Conservation (phyloP, 2,113 vertebrate species). For the Pithys albifrons region DNA sequence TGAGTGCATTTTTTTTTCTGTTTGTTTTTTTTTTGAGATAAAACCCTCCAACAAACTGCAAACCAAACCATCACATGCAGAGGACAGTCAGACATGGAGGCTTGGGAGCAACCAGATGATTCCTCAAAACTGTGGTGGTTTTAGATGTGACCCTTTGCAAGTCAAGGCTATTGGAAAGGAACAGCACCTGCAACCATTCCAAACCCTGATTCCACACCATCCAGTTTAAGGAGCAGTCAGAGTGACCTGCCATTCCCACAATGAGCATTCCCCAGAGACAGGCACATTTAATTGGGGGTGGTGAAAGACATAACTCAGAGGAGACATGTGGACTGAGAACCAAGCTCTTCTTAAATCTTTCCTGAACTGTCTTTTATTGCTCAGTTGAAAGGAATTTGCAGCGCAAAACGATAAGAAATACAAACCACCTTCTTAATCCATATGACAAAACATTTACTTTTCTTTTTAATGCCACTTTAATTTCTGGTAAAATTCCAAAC, state of each 20-base stretch:
- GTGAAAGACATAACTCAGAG: conserved; percentile 26
- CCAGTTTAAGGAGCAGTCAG: conserved; percentile 15
- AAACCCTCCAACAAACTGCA: not conserved
- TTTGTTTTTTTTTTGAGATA: not conserved
- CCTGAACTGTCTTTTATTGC: conserved; percentile 21
- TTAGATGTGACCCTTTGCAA: not conserved
- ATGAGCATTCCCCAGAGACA: conserved; percentile 42
- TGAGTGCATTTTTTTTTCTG: not conserved
- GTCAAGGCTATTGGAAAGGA: not conserved
- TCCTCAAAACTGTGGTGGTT: not conserved
- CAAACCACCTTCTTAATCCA: conserved; percentile 52
- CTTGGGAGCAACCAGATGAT: not conserved
- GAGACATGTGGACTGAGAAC: conserved; percentile 31
- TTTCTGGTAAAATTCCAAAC: conserved; percentile 72
- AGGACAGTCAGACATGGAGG: not conserved
- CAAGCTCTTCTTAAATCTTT: conserved; percentile 12
- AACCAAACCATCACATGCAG: not conserved
- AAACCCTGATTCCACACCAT: conserved; percentile 33
- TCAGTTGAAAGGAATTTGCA: conserved; percentile 54
- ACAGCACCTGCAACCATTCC: not conserved
- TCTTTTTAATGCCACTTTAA: conserved; percentile 68
- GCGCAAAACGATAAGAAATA: conserved; percentile 42
- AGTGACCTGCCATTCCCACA: conserved; percentile 10
- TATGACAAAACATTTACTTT: conserved; percentile 57
- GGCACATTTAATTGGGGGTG: conserved; percentile 37